Evolutionary conservation across 2,113 vertebrate species (phyloP).

Genomic region (Neomonachus schauinslandi): DNA sequence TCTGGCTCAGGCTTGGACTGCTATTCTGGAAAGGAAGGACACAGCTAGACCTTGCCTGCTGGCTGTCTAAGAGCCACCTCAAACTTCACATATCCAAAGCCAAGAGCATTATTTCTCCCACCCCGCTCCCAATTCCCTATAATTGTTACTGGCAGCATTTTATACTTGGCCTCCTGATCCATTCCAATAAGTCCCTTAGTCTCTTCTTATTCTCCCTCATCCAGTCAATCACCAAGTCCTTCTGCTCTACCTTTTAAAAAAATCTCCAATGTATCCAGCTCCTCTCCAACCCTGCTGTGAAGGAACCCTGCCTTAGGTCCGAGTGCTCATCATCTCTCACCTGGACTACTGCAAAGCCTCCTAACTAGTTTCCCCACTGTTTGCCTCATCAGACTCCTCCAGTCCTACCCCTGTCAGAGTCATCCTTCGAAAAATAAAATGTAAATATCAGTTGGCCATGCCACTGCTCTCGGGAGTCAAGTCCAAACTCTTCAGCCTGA

Average conservation of each 20-base stretch:
- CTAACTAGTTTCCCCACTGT: neutral
- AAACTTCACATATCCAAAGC: slow-evolving; percentile 5
- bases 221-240: neutral
- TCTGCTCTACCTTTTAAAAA: slow-evolving; percentile 17
- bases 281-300: neutral
- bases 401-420: neutral
- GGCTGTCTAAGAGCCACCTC: neutral
- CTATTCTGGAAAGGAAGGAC: slow-evolving; percentile 25
- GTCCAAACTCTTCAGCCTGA: neutral
- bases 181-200: neutral
- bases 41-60: neutral
- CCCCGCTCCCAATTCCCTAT: neutral
- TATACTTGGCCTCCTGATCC: neutral
- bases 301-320: neutral
- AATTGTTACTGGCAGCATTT: slow-evolving; percentile 22
- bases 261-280: neutral
- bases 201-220: neutral
- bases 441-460: neutral
- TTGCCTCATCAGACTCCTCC: neutral
- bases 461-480: neutral
- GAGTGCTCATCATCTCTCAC: neutral
- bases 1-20: neutral
- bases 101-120: neutral
- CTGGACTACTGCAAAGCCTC: neutral
- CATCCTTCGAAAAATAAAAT: slow-evolving; percentile 23